Percentiles rank a stretch among this genome's conserved stretches.
These are phyloP conservation scores for Drosophila nigromelanica DNA, from an alignment of 1,140 invertebrate species.

Conservation along the genomic window DNA sequence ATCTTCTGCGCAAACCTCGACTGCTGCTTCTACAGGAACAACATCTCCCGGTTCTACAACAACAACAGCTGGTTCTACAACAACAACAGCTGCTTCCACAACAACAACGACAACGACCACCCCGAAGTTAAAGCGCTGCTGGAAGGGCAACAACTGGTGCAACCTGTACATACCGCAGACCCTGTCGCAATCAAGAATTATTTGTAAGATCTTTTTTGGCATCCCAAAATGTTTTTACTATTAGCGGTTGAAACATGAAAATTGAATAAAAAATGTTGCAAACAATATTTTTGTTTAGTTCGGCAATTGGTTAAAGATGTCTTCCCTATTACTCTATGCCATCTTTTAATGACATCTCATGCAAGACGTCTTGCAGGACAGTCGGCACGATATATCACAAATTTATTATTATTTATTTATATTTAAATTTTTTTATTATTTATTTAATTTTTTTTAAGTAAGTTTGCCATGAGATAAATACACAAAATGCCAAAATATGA, in stretches of 20 bases:
- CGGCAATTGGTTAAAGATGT: no score
- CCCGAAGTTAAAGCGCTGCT: conserved; percentile 19
- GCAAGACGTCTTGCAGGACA: no score
- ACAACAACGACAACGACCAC: neutral
- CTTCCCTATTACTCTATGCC: no score
- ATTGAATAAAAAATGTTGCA: neutral
- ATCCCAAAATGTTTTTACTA: conserved; percentile 15
- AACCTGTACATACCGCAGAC: neutral
- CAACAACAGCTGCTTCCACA: neutral
- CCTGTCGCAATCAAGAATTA: neutral
- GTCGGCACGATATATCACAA: no score
- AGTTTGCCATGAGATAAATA: neutral
- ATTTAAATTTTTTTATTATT: no score
- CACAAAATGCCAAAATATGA: no score
- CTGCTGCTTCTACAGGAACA: neutral
- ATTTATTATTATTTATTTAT: no score
- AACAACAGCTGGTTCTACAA: neutral
- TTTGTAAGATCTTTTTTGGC: conserved; percentile 21
- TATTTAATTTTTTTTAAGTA: no score
- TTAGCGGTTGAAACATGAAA: neutral
- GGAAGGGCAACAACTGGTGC: conserved; percentile 36
- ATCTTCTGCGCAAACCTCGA: neutral
- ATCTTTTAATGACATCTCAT: no score
- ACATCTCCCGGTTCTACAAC: neutral
- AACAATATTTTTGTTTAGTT: no score